A percentile compares a stretch with the other conserved stretches of the same genome.
Evolutionary conservation across 2,113 vertebrate species (phyloP).

Genomic region (Verasper variegatus): DNA sequence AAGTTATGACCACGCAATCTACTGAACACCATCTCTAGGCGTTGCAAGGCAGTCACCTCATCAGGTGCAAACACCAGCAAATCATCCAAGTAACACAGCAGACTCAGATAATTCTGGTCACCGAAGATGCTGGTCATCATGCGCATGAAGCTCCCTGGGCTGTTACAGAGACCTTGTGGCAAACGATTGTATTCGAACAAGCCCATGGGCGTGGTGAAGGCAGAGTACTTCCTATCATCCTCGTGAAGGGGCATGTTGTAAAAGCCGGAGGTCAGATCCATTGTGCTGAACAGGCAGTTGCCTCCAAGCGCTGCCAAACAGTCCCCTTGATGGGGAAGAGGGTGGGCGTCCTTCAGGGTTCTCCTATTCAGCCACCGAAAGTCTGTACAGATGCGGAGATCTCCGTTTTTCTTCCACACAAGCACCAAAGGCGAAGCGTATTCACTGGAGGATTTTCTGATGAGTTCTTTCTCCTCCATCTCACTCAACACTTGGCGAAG

Average conservation of each 20-base stretch:
- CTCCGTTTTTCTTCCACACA: neutral
- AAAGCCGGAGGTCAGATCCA: conserved; percentile 11
- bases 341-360: conserved; percentile 8
- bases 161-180: conserved; percentile 18
- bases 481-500: neutral
- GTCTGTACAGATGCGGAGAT: conserved; percentile 19
- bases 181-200: conserved; percentile 1
- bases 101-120: conserved; percentile 2
- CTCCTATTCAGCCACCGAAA: conserved; percentile 13
- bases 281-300: conserved; percentile 22
- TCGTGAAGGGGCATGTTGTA: conserved; percentile 19
- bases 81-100: conserved; percentile 30
- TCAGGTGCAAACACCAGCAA: conserved; percentile 14
- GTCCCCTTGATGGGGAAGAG: conserved; percentile 2
- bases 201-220: conserved; percentile 7
- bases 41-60: conserved; percentile 6
- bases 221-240: neutral
- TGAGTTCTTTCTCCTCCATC: neutral
- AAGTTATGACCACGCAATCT: neutral
- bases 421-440: neutral
- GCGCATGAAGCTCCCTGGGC: conserved; percentile 13
- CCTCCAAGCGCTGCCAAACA: conserved; percentile 9
- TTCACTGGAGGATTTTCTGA: neutral
- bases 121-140: conserved; percentile 33
- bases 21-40: neutral